Evolutionary conservation across 2,888 invertebrate species (phyloP).

Genomic region (Hyalella azteca): DNA sequence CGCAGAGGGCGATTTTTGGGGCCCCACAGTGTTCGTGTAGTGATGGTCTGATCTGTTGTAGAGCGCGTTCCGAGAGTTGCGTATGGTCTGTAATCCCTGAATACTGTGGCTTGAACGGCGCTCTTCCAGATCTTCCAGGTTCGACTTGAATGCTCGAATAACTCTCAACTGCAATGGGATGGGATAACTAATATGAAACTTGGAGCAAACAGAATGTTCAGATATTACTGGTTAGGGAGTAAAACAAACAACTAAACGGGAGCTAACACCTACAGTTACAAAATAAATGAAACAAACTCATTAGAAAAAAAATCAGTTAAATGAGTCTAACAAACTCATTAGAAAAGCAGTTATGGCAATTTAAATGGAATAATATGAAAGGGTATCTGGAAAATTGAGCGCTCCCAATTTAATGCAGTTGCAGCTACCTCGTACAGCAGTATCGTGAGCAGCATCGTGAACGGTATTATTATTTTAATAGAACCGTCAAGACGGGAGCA

Average conservation of each 20-base stretch:
- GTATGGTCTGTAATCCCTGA: constrained; percentile 66
- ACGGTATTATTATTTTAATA: neutral
- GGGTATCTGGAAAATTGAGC: neutral
- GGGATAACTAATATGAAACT: constrained; percentile 45
- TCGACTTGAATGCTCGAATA: constrained; percentile 99
- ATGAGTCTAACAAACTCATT: neutral
- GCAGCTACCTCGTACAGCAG: constrained; percentile 21
- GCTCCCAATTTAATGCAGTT: neutral
- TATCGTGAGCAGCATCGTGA: constrained; percentile 4
- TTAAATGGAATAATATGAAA: neutral
- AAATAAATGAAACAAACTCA: constrained; percentile 40
- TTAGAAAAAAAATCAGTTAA: constrained; percentile 5
- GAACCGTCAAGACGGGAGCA: neutral
- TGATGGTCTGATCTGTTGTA: constrained; percentile 74
- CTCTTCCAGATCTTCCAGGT: constrained; percentile 99
- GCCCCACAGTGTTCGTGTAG: constrained; percentile 60
- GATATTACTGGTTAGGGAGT: constrained; percentile 39
- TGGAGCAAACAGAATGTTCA: constrained; percentile 39
- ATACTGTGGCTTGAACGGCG: constrained; percentile 97
- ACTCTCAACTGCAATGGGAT: constrained; percentile 95
- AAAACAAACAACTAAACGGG: no score
- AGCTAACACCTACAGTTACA: no score
- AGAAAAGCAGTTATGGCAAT: neutral
- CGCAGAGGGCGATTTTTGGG: constrained; percentile 59
- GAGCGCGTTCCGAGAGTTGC: neutral